Base-by-base conservation (phyloP, 2,113 vertebrate genomes). In the Phoxinus phoxinus region DNA sequence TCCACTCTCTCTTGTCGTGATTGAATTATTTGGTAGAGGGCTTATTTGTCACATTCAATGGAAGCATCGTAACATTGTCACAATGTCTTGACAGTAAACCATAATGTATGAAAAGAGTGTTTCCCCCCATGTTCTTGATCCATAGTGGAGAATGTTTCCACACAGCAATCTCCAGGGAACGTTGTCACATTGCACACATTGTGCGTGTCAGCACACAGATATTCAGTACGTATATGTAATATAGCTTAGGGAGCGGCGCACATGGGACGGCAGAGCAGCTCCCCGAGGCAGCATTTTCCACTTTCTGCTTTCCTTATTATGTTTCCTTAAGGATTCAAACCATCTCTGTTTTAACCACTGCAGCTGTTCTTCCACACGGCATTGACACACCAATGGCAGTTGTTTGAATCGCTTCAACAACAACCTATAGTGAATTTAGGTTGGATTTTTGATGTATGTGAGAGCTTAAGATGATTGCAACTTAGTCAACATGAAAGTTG, bases 291-390 rank as follows among this genome's bases (percentile, higher is more conserved):
- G 25, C 27, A 11, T 41, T 48, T 79, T 79, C 23, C 76, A 79
- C 53, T 59, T 41, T 41, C 41, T 79, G 23, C 12, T 37, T 79
- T 79, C 21, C 21, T 61, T 32, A 25, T 59, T 11, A 41, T 44
- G 19, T 73, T 72, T 72, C 35, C 35, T 41, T 35, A 72, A 72
- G 69, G 17, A 41, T n/a, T 79, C 17, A 79, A 79, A 59, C 53
- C 59, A 59, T 79, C 53, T 59, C 51, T 21, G 17, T 23, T 77
- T 58, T 30, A 59, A 10, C 21, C 53, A 32, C 53, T 46, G 19
- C 44, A 81, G 37, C 61, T 81, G 61, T 5, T 13, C 17, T 32
- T 48, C 19, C 25, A 67, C 19, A 1, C 3, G 23, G 75, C 25
- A 9, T 3, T 6, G 23, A 21, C 56, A 10, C 23, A 61, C 23